Base-by-base conservation (phyloP, 1,140 invertebrate species). In the Diplogasteroides magnus region DNA sequence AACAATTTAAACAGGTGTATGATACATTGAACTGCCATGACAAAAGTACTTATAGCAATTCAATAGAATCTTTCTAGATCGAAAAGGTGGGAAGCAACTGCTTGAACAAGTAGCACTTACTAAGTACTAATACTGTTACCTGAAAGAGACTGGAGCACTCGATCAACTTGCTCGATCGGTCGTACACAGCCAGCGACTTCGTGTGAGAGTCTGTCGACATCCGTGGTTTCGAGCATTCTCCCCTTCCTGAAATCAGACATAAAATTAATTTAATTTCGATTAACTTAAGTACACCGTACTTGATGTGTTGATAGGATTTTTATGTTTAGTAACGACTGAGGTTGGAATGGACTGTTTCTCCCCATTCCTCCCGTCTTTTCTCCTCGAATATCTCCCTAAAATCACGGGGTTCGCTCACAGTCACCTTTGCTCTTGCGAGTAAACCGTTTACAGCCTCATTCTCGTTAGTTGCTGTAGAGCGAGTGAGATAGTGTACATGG, bases 81-180 rank as follows among this genome's bases (percentile, higher is more conserved):
- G 13, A 14, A 26, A 3, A n/a, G 19, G 29, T 31, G 48, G 25
- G 26, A 13, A 3, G 2, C n/a, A 57, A 15, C 25, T 23, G 32
- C 2, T 25, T 28, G 2, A 70, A 29, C 14, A 73, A 62, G 13
- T 58, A 3, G 23, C n/a, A 27, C 19, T 71, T 76, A 2, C n/a
- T 71, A 14, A 29, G 3, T 48, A 23, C 15, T 3, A n/a, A 68
- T 48, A 29, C n/a, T 29, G 26, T 57, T 61, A 79, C 78, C 70
- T 80, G 80, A 63, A 77, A 81, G 26, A 82, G 62, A 72, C 71
- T 79, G n/a, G 77, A 78, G 68, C 78, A 80, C 70, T 80, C 78
- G 19, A 80, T 80, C 2, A 80, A 57, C 61, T 82, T 76, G 55
- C 77, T 78, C 13, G 75, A 72, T 67, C 78, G 77, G 28, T 79